Conservation (phyloP, 2,888 invertebrate genomes). For the Apodemia zela region DNA sequence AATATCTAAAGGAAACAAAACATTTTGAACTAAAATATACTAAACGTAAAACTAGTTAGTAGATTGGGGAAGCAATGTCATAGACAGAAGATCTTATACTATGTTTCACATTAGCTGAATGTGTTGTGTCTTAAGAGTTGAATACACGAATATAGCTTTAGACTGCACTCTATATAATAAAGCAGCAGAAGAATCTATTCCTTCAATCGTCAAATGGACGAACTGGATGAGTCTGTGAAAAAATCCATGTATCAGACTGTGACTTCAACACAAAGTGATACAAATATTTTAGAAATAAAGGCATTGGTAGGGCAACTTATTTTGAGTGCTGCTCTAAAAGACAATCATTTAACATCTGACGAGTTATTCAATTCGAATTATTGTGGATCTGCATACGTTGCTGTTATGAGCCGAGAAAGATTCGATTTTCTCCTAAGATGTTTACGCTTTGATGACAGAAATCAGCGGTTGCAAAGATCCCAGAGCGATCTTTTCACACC, state of each 20-base stretch:
- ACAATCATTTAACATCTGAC: conserved; percentile 32
- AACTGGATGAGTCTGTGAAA: conserved; percentile 24
- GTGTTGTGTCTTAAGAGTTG: too few relatives aligned
- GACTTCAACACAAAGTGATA: conserved; percentile 12
- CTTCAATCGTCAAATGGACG: conserved; percentile 26
- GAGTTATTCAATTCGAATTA: conserved; percentile 30
- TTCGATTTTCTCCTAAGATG: conserved; percentile 21
- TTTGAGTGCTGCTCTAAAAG: conserved; percentile 30
- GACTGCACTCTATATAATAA: too few relatives aligned
- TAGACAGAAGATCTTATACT: too few relatives aligned
- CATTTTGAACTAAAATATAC: not conserved
- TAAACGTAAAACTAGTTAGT: not conserved
- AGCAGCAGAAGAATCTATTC: too few relatives aligned
- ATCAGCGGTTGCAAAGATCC: not conserved
- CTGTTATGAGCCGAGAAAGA: conserved; percentile 13
- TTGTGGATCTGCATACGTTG: conserved; percentile 4
- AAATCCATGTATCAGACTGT: conserved; percentile 14
- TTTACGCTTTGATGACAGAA: conserved; percentile 7
- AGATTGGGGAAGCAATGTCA: too few relatives aligned
- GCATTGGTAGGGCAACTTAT: conserved; percentile 29
- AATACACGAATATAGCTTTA: too few relatives aligned
- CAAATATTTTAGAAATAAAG: conserved; percentile 23
- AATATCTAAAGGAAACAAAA: not conserved
- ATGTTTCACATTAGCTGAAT: too few relatives aligned
- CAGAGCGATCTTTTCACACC: conserved; percentile 9